Percentiles rank a stretch among this genome's conserved stretches.
Conservation (phyloP, 2,888 invertebrate genomes). For the Agriopis aurantiaria region DNA sequence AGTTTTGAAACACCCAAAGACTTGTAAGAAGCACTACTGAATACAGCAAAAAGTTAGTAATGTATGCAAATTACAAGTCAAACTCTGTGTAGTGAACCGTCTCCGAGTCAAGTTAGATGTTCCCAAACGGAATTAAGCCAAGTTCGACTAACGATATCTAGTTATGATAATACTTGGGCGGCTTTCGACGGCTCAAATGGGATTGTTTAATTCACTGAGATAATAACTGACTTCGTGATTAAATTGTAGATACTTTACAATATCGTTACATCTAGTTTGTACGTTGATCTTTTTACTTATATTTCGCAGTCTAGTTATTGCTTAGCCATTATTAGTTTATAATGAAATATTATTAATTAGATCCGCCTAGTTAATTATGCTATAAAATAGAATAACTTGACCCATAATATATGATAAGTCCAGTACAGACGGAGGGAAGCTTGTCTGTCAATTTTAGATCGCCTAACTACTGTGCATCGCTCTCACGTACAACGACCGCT, state of each 20-base stretch:
- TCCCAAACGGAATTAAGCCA: slow-evolving; percentile 59
- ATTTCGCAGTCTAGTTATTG: no score
- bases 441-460: no score
- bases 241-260: slow-evolving; percentile 11
- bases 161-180: slow-evolving; percentile 39
- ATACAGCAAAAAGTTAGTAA: slow-evolving; percentile 55
- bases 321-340: no score
- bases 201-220: slow-evolving; percentile 42
- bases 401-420: no score
- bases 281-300: not conserved
- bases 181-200: slow-evolving; percentile 24
- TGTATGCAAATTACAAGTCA: slow-evolving; percentile 61
- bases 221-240: slow-evolving; percentile 48
- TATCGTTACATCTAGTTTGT: not conserved
- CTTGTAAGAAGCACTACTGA: slow-evolving; percentile 34
- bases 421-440: no score
- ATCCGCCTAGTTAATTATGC: no score
- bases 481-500: no score
- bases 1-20: slow-evolving; percentile 38
- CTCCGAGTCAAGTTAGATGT: slow-evolving; percentile 57
- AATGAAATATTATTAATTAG: no score
- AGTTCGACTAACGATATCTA: slow-evolving; percentile 58
- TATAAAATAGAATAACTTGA: no score
- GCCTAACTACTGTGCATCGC: no score
- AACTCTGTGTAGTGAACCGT: slow-evolving; percentile 50